Percentiles rank a stretch among this genome's conserved stretches.
phyloP scores from a whole-genome alignment of 2,113 vertebrate genomes.

The Balaenoptera acutorostrata region DNA sequence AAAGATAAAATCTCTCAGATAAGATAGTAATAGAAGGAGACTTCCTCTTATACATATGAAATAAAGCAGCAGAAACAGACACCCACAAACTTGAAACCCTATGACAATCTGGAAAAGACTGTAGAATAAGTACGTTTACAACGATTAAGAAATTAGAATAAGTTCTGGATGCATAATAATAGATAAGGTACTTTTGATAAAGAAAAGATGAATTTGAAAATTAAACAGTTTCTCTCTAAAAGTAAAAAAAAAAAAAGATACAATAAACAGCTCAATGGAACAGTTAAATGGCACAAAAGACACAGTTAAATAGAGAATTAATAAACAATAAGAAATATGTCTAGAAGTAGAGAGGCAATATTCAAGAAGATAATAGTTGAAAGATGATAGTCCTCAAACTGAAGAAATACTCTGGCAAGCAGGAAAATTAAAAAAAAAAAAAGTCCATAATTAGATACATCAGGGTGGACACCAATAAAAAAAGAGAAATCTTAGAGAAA shows the following conservation, averaged over 20 bases:
- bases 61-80: not conserved
- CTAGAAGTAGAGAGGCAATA: not conserved
- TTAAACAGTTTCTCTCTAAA: not conserved
- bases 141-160: not conserved
- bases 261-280: not conserved
- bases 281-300: not conserved
- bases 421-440: not conserved
- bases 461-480: not conserved
- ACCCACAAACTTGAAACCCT: not conserved
- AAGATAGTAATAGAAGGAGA: not conserved
- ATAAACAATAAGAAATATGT: not conserved
- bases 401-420: not conserved
- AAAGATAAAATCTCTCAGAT: not conserved
- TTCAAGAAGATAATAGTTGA: not conserved
- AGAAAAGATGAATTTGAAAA: not conserved
- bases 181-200: not conserved
- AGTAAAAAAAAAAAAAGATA: not conserved
- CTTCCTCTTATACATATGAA: not conserved
- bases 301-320: not conserved
- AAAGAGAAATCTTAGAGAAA: not conserved
- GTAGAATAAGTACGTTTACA: not conserved
- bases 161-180: not conserved
- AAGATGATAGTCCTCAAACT: not conserved
- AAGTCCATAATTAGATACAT: not conserved
- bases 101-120: not conserved